These are phyloP conservation scores for Chanos chanos DNA, from an alignment of 2,797 vertebrate species.

Conservation along the genomic window DNA sequence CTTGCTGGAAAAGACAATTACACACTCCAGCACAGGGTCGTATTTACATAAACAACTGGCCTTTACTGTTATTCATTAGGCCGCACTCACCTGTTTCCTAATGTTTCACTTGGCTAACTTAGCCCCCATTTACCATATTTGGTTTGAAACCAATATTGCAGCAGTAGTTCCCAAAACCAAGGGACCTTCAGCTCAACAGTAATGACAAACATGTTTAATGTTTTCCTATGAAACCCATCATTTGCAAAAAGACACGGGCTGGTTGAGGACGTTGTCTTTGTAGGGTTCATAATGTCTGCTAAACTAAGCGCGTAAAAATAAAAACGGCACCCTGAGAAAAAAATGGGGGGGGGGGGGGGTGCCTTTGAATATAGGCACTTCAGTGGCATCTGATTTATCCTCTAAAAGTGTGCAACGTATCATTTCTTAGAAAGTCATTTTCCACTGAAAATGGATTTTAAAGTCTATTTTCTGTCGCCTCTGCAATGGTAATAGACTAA, in stretches of 20 bases:
- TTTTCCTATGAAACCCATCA: too few relatives aligned
- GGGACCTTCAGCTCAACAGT: too few relatives aligned
- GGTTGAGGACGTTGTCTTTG: background rate
- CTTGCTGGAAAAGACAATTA: background rate
- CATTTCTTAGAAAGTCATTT: constrained; percentile 66
- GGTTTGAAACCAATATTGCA: too few relatives aligned
- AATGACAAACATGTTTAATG: too few relatives aligned
- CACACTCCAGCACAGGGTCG: background rate
- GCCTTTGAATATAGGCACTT: constrained; percentile 8
- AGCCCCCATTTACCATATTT: too few relatives aligned
- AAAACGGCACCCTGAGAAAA: background rate
- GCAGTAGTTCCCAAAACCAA: too few relatives aligned
- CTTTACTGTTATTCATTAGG: too few relatives aligned
- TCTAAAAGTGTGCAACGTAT: constrained; percentile 58
- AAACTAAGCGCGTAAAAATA: background rate
- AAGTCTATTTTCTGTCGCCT: constrained; percentile 60
- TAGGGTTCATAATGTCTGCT: background rate
- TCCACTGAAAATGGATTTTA: constrained; percentile 64
- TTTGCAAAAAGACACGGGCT: too few relatives aligned
- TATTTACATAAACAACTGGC: background rate
- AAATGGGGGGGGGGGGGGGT: background rate
- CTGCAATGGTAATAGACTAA: constrained; percentile 71
- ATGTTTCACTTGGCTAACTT: too few relatives aligned
- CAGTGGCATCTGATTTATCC: constrained; percentile 58
- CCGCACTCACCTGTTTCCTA: too few relatives aligned